Conservation (phyloP, 2,113 vertebrate genomes). For the Trachemys scripta region DNA sequence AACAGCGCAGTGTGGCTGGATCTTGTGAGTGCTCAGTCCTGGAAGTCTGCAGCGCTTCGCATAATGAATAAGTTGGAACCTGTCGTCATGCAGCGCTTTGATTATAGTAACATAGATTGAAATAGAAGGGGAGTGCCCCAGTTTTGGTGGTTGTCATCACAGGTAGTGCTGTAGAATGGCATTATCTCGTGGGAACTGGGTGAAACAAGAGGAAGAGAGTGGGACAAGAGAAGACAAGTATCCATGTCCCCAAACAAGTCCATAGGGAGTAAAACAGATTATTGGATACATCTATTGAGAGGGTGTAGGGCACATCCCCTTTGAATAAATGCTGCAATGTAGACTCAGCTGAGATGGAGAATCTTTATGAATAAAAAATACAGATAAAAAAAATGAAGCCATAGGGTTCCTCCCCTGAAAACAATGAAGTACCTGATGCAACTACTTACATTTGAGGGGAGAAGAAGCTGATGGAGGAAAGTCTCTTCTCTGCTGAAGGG, state of each 20-base stretch:
- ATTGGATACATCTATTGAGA: not conserved
- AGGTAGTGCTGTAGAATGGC: not conserved
- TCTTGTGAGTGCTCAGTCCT: not conserved
- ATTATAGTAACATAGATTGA: not conserved
- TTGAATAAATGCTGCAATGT: not conserved
- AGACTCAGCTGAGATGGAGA: not conserved
- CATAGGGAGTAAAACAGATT: not conserved
- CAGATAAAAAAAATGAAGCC: not conserved
- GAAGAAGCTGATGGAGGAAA: not conserved
- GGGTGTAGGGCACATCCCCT: not conserved
- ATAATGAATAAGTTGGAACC: too few relatives aligned
- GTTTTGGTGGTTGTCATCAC: fast-evolving
- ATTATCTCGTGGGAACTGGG: not conserved
- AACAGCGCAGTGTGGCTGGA: fast-evolving
- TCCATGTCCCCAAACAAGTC: not conserved
- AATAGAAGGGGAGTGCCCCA: not conserved
- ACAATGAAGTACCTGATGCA: not conserved
- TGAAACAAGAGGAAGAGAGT: not conserved
- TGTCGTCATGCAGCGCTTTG: not conserved
- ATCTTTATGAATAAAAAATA: not conserved
- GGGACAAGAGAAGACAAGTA: not conserved
- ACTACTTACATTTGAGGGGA: not conserved
- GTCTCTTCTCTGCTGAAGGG: not conserved
- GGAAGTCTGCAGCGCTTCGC: not conserved
- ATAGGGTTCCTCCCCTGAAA: not conserved